phyloP scores from a whole-genome alignment of 2,888 invertebrate genomes.

The Mamestra brassicae region DNA sequence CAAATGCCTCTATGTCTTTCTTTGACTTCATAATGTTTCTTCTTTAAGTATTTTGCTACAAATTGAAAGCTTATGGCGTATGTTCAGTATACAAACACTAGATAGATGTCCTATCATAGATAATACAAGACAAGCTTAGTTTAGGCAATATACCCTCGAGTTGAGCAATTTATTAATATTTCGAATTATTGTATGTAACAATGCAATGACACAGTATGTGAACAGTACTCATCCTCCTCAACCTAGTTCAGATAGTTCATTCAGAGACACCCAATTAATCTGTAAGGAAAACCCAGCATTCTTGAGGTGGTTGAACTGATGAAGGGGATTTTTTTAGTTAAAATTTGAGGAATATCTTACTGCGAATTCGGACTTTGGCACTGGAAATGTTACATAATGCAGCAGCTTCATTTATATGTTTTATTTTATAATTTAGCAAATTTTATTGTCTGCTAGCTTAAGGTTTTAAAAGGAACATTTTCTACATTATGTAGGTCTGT shows the following conservation, averaged over 20 bases:
- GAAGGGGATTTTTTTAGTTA: neutral
- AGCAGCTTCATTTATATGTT: slow-evolving; percentile 34
- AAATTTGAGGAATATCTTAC: neutral
- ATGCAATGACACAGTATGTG: too few relatives aligned
- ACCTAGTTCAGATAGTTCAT: neutral
- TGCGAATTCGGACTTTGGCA: slow-evolving; percentile 30
- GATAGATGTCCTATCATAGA: neutral
- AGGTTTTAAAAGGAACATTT: slow-evolving; percentile 60
- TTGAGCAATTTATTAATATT: neutral
- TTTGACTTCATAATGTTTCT: neutral
- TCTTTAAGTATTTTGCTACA: neutral
- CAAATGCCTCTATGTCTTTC: neutral
- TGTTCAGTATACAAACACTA: neutral
- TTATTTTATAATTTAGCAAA: slow-evolving; percentile 53
- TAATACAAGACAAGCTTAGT: neutral
- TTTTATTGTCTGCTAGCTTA: slow-evolving; percentile 54
- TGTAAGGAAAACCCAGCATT: neutral
- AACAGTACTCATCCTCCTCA: too few relatives aligned
- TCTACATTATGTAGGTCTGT: slow-evolving; percentile 51
- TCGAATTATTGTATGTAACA: too few relatives aligned
- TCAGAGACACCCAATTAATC: neutral
- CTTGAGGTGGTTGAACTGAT: neutral
- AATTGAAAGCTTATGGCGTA: neutral
- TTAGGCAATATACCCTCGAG: neutral
- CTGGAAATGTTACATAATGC: slow-evolving; percentile 41